Evolutionary conservation across 2,797 vertebrate genomes (phyloP).

Genomic region (Phrynocephalus guinanensis): DNA sequence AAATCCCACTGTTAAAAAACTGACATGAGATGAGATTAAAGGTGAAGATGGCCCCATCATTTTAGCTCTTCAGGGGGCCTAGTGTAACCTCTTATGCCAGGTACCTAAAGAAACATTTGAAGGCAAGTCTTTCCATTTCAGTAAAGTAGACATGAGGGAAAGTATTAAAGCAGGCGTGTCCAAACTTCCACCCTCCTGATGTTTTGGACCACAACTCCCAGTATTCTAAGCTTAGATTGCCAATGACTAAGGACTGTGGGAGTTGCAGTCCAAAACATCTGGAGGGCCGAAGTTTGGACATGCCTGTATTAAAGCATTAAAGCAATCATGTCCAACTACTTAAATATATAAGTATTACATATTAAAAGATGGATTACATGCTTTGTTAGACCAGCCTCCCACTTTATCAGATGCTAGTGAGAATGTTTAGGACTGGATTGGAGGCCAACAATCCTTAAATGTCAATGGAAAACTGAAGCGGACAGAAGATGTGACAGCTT

Average conservation of each 20-base stretch:
- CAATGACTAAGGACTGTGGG: too few relatives aligned
- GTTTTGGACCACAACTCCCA: too few relatives aligned
- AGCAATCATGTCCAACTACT: not conserved
- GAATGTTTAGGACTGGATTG: not conserved
- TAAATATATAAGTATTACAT: not conserved
- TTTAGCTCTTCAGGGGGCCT: not conserved
- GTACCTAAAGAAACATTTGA: not conserved
- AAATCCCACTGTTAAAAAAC: rapidly evolving
- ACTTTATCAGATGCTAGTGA: too few relatives aligned
- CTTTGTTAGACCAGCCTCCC: too few relatives aligned
- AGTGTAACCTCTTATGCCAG: not conserved
- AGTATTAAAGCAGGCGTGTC: not conserved
- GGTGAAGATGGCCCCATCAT: not conserved
- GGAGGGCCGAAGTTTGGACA: too few relatives aligned
- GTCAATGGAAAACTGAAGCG: not conserved
- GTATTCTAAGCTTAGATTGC: too few relatives aligned
- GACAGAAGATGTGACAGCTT: not conserved
- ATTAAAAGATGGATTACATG: too few relatives aligned
- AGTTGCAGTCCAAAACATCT: too few relatives aligned
- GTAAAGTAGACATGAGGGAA: not conserved
- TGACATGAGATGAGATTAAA: not conserved
- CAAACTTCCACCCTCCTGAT: too few relatives aligned
- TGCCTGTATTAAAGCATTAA: not conserved
- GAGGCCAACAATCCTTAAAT: not conserved
- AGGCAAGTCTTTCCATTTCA: not conserved